phyloP scores from a whole-genome alignment of 2,797 vertebrate species.

The Rhabdomys pumilio region DNA sequence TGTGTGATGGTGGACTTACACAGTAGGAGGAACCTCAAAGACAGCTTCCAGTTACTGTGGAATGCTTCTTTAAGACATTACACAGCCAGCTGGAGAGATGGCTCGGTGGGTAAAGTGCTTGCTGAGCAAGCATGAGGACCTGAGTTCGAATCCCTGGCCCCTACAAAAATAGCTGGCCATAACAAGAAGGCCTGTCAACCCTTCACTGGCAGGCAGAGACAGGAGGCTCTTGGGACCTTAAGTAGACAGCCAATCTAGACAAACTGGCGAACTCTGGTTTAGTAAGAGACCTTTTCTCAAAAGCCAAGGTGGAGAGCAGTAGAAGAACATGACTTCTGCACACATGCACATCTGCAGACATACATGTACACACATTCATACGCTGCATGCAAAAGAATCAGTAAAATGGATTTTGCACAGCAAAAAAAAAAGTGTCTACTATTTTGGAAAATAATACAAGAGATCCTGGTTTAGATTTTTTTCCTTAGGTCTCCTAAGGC shows the following conservation, averaged over 20 bases:
- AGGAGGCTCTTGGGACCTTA: background rate
- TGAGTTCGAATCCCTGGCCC: background rate
- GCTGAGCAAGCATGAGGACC: background rate
- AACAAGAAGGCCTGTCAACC: background rate
- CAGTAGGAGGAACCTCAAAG: background rate
- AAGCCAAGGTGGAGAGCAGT: background rate
- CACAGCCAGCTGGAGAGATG: background rate
- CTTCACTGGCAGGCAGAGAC: background rate
- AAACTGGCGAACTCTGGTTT: background rate
- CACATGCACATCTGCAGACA: background rate
- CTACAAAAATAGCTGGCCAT: background rate
- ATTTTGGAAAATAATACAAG: background rate
- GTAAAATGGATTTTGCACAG: background rate
- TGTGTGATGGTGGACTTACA: background rate
- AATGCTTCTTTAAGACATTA: background rate
- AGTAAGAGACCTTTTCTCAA: background rate
- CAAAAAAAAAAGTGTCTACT: background rate
- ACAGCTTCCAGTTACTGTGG: background rate
- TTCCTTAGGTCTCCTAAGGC: background rate
- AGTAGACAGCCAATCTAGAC: background rate
- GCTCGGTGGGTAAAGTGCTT: too few species aligned
- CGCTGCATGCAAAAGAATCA: background rate
- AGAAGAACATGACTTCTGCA: background rate
- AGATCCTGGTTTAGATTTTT: conserved; percentile 43
- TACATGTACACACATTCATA: background rate